Evolutionary conservation across 2,888 invertebrate species (phyloP), one percentile per base, ranked within the genome.

Genomic region (Phortica okadai): DNA sequence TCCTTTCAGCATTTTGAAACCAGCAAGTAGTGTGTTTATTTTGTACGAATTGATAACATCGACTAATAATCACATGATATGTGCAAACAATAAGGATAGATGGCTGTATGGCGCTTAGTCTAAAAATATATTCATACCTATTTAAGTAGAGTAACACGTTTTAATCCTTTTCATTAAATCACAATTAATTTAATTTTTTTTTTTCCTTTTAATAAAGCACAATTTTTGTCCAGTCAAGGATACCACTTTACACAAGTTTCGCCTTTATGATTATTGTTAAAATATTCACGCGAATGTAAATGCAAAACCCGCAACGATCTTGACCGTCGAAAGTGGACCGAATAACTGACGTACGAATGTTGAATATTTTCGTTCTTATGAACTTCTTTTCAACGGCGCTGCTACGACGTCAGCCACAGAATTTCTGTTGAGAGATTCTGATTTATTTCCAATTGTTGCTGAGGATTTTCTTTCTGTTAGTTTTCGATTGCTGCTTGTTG

Each of bases 261-360:
- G 8, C 21, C 21, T 59, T 14, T 8, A 21, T 10, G 11, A 25
- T 64, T 59, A 3, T 59, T 64, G 4, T 21, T 10, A 64, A 33
- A 25, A 25, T 25, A 7, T 6, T 64, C 10, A 10, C 45, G 45
- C 45, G 45, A 45, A 6, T 45, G 10, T 10, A 8, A 11, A n/a
- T 42, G 66, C 21, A 41, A 67, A 69, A 45, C 44, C 80, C 76
- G 78, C 77, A 69, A 73, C 80, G 87, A 69, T 84, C 83, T 85
- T 80, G 82, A 81, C 85, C 87, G 87, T 80, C 79, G 84, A 82
- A 85, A 83, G 87, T 87, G 87, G 87, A 86, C 84, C 85, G 86
- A 80, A 81, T 82, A 86, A 85, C 85, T 85, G 85, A 84, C 83
- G 82, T 76, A 78, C 79, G 79, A 80, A 81, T 78, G 81, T 78